Conservation (phyloP, 2,797 vertebrate genomes). For the Enteromius thamalakanensis region DNA sequence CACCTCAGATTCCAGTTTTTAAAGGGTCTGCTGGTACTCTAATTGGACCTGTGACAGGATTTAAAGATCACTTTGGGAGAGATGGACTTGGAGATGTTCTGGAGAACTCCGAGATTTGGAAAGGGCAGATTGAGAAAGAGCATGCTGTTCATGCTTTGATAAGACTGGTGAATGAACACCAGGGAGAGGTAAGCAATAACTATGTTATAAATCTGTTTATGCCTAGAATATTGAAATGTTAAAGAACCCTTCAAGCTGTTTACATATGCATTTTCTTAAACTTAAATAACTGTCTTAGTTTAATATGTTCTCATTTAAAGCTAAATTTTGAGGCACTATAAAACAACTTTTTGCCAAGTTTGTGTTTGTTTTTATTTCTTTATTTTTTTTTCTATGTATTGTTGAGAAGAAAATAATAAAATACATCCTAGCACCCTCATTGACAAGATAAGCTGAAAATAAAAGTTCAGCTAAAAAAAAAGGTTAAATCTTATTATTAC, state of each 20-base stretch:
- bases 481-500: no score
- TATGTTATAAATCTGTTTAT: background rate
- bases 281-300: background rate
- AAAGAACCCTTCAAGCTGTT: background rate
- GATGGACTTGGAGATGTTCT: constrained; percentile 80
- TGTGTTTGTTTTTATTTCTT: no score
- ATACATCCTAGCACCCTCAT: background rate
- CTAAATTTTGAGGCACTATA: background rate
- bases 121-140: constrained; percentile 74
- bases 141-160: constrained; percentile 75
- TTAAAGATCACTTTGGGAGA: constrained; percentile 74
- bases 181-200: constrained; percentile 69
- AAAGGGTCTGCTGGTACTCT: constrained; percentile 70
- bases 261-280: background rate
- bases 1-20: constrained; percentile 78
- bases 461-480: background rate
- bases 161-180: constrained; percentile 73
- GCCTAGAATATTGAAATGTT: background rate
- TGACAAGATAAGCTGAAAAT: background rate
- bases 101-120: constrained; percentile 67
- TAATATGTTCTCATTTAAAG: background rate
- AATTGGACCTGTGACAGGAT: constrained; percentile 49
- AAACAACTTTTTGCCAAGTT: no score
- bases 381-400: no score
- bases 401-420: background rate